These are phyloP conservation scores for Sebastes flavidus DNA, from an alignment of 2,797 vertebrate genomes.

Conservation along the genomic window DNA sequence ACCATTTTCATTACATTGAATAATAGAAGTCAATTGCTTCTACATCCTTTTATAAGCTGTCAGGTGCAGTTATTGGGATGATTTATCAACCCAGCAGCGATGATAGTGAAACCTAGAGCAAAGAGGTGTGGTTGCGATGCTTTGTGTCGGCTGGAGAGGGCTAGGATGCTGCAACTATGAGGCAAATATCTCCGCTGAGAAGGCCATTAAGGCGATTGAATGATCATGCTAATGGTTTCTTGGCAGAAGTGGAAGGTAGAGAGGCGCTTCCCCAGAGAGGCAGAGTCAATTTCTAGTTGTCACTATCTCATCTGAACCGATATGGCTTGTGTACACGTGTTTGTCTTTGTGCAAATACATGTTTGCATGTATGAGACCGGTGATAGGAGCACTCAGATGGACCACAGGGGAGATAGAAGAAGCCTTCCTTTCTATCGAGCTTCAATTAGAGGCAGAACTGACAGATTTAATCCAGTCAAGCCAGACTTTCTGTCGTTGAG, in stretches of 20 bases:
- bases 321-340: background rate
- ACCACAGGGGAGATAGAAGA: slow-evolving; percentile 35
- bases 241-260: slow-evolving; percentile 50
- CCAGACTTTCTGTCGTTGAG: slow-evolving; percentile 41
- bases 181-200: slow-evolving; percentile 46
- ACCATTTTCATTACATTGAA: slow-evolving; percentile 15
- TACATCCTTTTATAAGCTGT: slow-evolving; percentile 23
- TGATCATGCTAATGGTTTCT: slow-evolving; percentile 69
- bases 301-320: slow-evolving; percentile 27
- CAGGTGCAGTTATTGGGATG: slow-evolving; percentile 21
- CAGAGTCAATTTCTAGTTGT: slow-evolving; percentile 33
- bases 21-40: slow-evolving; percentile 26
- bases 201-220: slow-evolving; percentile 65
- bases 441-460: slow-evolving; percentile 51
- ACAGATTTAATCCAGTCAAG: slow-evolving; percentile 55
- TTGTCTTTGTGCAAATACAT: background rate
- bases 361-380: background rate
- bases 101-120: slow-evolving; percentile 3
- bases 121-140: background rate
- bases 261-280: slow-evolving; percentile 22
- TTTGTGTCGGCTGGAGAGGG: slow-evolving; percentile 13
- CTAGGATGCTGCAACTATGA: slow-evolving; percentile 29
- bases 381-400: slow-evolving; percentile 36
- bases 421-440: slow-evolving; percentile 35
- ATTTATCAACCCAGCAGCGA: slow-evolving; percentile 20